Conservation (phyloP, 2,113 vertebrate species). For the Gulo gulo region DNA sequence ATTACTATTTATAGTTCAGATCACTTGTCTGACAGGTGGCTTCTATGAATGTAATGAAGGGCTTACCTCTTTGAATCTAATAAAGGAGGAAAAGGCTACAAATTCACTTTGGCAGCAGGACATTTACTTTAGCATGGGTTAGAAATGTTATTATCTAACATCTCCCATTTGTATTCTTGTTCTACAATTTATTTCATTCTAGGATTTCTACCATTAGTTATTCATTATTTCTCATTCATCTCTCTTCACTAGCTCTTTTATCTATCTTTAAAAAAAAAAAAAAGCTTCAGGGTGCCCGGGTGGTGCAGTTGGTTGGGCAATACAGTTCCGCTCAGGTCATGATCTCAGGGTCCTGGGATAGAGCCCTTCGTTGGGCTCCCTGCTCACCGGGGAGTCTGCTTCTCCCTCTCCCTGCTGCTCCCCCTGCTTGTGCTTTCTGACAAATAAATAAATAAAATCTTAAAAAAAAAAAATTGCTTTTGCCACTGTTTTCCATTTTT, state of each 20-base stretch:
- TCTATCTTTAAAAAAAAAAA: background rate
- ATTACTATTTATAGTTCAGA: slow-evolving; percentile 17
- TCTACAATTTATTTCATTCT: background rate
- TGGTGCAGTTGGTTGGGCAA: no score
- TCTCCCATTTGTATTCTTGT: background rate
- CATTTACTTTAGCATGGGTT: background rate
- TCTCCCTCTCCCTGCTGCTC: no score
- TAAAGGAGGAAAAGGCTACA: slow-evolving; percentile 2
- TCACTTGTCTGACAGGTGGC: background rate
- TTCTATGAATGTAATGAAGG: background rate
- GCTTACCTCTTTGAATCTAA: background rate
- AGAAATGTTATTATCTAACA: slow-evolving; percentile 27
- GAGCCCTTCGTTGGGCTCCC: no score
- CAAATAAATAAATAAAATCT: background rate
- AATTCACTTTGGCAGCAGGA: background rate
- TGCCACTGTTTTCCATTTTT: background rate
- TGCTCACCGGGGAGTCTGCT: no score
- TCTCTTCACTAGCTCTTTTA: background rate
- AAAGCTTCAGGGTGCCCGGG: no score
- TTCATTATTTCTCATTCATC: background rate
- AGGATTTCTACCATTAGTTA: background rate
- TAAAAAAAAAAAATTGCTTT: background rate
- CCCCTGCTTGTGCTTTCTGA: no score
- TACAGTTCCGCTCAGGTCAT: no score
- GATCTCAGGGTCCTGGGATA: no score